Evolutionary conservation across 2,888 invertebrate species (phyloP).

Genomic region (Cordilura impudica): DNA sequence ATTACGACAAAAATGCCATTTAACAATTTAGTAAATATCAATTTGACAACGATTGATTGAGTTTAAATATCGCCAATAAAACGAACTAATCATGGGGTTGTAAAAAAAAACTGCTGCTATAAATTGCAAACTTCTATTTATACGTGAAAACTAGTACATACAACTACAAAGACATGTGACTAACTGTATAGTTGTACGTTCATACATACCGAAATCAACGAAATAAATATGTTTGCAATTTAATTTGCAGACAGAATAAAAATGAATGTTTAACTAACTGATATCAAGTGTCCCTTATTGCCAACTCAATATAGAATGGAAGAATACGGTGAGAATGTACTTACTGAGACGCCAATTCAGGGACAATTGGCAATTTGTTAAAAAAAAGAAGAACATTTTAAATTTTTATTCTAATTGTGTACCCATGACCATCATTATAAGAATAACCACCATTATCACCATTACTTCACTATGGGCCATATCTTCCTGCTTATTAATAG

Average conservation of each 20-base stretch:
- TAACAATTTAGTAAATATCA: conserved; percentile 51
- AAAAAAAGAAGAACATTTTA: not conserved
- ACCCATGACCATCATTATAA: not conserved
- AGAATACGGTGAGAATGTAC: not conserved
- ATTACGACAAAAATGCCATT: conserved; percentile 52
- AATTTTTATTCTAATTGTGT: not conserved
- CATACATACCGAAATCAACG: no score
- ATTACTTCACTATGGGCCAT: not conserved
- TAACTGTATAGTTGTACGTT: no score
- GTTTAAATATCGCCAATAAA: conserved; percentile 58
- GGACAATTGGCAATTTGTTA: not conserved
- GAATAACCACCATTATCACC: not conserved
- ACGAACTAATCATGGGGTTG: conserved; percentile 33
- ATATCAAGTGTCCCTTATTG: not conserved
- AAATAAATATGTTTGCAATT: not conserved
- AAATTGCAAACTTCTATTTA: conserved; percentile 39
- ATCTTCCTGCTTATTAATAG: no score
- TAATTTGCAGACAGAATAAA: not conserved
- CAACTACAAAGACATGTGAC: no score
- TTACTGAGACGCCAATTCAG: conserved; percentile 22
- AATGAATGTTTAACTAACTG: not conserved
- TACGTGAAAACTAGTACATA: not conserved
- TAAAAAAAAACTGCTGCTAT: conserved; percentile 41
- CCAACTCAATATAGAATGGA: not conserved
- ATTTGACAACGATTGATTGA: conserved; percentile 56